These are phyloP conservation scores for Aleiodes sp. DNA, from an alignment of 1,140 invertebrate genomes.

Conservation along the genomic window DNA sequence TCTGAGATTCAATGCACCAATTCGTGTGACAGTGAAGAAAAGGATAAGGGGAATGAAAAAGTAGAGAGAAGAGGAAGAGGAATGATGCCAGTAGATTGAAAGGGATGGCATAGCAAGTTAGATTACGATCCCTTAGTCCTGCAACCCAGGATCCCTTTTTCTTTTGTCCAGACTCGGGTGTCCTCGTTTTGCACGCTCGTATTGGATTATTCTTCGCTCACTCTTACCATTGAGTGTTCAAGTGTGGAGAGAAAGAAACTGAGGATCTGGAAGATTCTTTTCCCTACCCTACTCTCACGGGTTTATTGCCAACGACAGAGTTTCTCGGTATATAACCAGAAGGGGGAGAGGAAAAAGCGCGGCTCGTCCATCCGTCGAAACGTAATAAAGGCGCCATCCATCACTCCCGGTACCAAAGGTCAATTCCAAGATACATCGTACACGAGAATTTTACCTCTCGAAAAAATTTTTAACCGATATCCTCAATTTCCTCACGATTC, in stretches of 20 bases:
- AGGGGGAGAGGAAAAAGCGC: background rate
- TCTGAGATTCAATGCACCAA: conserved; percentile 7
- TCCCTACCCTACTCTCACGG: conserved; percentile 33
- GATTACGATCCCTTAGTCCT: conserved; percentile 21
- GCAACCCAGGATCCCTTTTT: background rate
- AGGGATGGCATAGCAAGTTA: conserved; percentile 14
- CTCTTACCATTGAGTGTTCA: background rate
- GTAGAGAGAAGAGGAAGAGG: background rate
- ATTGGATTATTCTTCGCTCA: background rate
- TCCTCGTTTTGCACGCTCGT: background rate
- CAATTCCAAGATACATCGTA: background rate
- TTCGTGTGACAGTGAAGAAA: background rate
- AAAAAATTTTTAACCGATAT: background rate
- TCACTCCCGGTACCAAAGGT: conserved; percentile 15
- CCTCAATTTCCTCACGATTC: background rate
- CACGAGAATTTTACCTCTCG: background rate
- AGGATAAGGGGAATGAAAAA: background rate
- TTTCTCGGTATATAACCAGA: conserved; percentile 22
- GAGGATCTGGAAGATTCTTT: background rate
- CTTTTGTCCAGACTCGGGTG: background rate
- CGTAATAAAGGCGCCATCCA: conserved; percentile 24
- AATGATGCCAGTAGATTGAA: background rate
- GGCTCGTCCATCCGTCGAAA: conserved; percentile 2
- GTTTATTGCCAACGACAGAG: conserved; percentile 48
- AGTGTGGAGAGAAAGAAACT: background rate